Base-by-base conservation (phyloP, 1,140 invertebrate genomes). In the Drosophila pallidifrons region DNA sequence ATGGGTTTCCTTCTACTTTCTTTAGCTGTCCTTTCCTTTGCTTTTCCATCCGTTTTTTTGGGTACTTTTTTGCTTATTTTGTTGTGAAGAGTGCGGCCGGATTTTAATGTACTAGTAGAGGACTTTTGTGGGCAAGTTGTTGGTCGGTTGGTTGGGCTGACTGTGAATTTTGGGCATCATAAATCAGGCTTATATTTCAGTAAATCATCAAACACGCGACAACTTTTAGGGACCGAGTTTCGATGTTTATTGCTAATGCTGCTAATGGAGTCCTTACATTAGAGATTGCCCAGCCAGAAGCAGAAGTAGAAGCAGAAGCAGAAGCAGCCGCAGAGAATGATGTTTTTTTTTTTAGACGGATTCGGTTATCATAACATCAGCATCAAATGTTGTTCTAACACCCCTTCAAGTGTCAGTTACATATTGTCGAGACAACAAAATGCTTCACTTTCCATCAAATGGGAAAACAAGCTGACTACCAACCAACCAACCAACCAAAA, bases 141-240 rank as follows among this genome's bases (percentile, higher is more conserved):
- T 68, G 74, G 79, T 70, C 74, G 78, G 64, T 80, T 35, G 41
- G 1, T 70, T 57, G 76, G 79, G 75, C 70, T 61, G 47, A 57
- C 71, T 63, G 72, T 69, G 69, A 76, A 74, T 76, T 79, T 77
- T 55, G 65, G 67, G 58, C 67, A 89, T 91, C 90, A 91, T 91
- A 90, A 91, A 91, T 91, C 91, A 91, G 79, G 82, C 87, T 91
- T 91, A 91, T 77, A 88, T 91, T 90, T 89, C 86, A 78, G 61
- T 88, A 85, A 91, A 88, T 91, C 90, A 91, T 90, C 90, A 81
- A 65, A 63, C 64, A 75, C 80, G 83, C 83, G 83, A 88, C 83
- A 88, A 77, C 55, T 72, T 88, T 81, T 68, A 57, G 67, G 16
- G 60, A 35, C 64, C 55, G 32, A 64, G 38, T 28, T 32, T 54